Evolutionary conservation across 2,888 invertebrate species (phyloP).

Genomic region (Gortyna flavago): DNA sequence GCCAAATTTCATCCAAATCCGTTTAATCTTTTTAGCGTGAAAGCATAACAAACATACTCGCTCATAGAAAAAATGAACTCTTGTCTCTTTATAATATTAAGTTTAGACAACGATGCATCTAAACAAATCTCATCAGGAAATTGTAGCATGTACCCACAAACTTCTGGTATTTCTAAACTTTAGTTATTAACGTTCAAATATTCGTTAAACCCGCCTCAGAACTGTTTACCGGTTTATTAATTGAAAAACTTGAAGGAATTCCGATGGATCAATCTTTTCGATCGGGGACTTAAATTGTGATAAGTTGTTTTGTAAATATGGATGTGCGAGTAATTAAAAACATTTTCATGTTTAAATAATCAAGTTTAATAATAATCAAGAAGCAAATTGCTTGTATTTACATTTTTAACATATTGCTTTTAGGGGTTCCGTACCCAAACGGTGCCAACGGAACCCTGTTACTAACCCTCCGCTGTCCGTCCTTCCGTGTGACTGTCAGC

Average conservation of each 20-base stretch:
- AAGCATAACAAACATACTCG: too few species aligned
- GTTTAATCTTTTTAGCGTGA: too few species aligned
- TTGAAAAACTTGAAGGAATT: slow-evolving; percentile 66
- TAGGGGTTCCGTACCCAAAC: too few species aligned
- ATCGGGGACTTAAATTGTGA: slow-evolving; percentile 11
- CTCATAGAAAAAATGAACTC: too few species aligned
- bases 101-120: background rate
- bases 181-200: slow-evolving; percentile 39
- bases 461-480: too few species aligned
- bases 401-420: too few species aligned
- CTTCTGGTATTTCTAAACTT: slow-evolving; percentile 27
- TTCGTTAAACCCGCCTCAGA: slow-evolving; percentile 37
- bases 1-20: too few species aligned
- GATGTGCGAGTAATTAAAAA: background rate
- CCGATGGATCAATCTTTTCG: slow-evolving; percentile 17
- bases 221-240: slow-evolving; percentile 61
- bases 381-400: too few species aligned
- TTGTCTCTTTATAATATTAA: too few species aligned
- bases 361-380: background rate
- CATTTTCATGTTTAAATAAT: background rate
- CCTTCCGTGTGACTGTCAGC: too few species aligned
- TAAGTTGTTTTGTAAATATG: slow-evolving; percentile 27
- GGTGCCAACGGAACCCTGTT: too few species aligned
- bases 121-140: slow-evolving; percentile 27
- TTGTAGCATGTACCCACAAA: slow-evolving; percentile 13